Conservation (phyloP, 2,797 vertebrate species). For the Lagocephalus sceleratus region DNA sequence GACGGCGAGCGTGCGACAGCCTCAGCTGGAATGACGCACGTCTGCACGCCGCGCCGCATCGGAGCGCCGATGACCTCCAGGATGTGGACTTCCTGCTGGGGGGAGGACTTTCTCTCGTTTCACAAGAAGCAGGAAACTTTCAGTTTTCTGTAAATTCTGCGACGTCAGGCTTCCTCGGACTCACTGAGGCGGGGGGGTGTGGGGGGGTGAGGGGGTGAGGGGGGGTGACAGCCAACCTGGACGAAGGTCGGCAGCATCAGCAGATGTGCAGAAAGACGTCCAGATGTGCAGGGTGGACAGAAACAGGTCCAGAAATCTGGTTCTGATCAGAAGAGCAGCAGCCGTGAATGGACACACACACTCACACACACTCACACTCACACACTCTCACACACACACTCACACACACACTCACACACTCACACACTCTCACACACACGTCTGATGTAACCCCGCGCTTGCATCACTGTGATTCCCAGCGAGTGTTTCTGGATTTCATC, state of each 20-base stretch:
- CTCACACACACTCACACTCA: too few relatives aligned
- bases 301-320: background rate
- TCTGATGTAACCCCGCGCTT: background rate
- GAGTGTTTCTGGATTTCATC: too few relatives aligned
- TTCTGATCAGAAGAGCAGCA: background rate
- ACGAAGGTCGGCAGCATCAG: too few relatives aligned
- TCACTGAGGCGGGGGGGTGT: background rate
- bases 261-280: too few relatives aligned
- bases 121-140: slow-evolving; percentile 38
- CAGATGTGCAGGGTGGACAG: background rate
- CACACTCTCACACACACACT: too few relatives aligned
- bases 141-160: slow-evolving; percentile 47
- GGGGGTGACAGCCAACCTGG: too few relatives aligned
- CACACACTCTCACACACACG: too few relatives aligned
- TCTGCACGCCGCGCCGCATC: too few relatives aligned
- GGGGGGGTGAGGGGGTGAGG: background rate
- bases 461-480: background rate
- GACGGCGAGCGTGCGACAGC: slow-evolving; percentile 8
- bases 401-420: too few relatives aligned
- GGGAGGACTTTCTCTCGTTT: slow-evolving; percentile 15
- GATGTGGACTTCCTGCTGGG: background rate
- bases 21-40: slow-evolving; percentile 34
- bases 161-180: slow-evolving; percentile 17
- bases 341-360: too few relatives aligned
- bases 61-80: background rate